A percentile compares a stretch with the other conserved stretches of the same genome.
These are phyloP conservation scores for Dasypolia templi DNA, from an alignment of 2,888 invertebrate species.

Conservation along the genomic window DNA sequence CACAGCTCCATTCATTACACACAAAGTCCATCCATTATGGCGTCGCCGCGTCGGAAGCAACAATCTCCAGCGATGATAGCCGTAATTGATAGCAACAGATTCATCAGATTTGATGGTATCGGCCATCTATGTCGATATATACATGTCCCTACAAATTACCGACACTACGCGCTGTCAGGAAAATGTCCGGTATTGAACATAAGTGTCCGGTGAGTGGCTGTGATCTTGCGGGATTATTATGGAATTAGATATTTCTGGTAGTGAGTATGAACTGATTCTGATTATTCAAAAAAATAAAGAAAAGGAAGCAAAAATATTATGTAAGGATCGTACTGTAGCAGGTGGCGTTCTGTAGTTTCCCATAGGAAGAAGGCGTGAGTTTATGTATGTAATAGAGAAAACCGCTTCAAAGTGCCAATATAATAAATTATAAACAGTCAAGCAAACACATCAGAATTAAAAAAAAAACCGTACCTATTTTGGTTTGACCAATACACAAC, in stretches of 20 bases:
- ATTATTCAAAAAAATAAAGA: not conserved
- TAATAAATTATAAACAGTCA: slow-evolving; percentile 6
- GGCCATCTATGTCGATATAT: slow-evolving; percentile 21
- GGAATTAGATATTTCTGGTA: not conserved
- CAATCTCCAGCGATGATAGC: slow-evolving; percentile 54
- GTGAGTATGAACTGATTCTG: not conserved
- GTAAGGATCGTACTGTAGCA: not conserved
- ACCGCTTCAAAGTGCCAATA: not conserved
- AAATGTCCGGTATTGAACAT: slow-evolving; percentile 19
- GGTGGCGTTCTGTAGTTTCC: not conserved
- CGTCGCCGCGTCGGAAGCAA: slow-evolving; percentile 33
- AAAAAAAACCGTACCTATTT: slow-evolving; percentile 1
- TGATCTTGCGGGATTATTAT: not conserved
- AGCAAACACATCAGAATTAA: slow-evolving; percentile 25
- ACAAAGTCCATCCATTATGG: slow-evolving; percentile 37
- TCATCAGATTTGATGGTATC: slow-evolving; percentile 52
- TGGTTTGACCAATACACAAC: slow-evolving; percentile 28
- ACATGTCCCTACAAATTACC: slow-evolving; percentile 33
- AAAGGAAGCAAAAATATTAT: not conserved
- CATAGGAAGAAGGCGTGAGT: not conserved
- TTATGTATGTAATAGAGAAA: not conserved
- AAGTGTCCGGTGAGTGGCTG: not conserved
- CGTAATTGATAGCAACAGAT: slow-evolving; percentile 58
- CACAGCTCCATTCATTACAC: slow-evolving; percentile 27
- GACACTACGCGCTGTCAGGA: slow-evolving; percentile 11